phyloP scores from a whole-genome alignment of 53 echinoderm and acorn worm species.

The Hippasteria phrygiana region DNA sequence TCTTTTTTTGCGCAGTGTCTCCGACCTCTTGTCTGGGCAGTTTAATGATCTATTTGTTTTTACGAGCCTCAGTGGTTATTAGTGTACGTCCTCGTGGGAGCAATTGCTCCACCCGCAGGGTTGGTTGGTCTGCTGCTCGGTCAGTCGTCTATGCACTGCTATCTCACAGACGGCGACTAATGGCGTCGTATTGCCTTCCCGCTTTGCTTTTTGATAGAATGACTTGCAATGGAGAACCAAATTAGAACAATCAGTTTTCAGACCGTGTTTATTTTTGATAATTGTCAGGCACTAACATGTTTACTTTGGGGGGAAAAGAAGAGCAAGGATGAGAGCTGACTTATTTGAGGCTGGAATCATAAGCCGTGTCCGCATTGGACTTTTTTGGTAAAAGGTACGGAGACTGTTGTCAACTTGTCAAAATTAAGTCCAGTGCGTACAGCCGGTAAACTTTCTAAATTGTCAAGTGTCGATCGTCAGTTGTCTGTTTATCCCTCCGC shows the following conservation, averaged over 20 bases:
- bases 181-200: neutral
- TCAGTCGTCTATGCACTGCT: neutral
- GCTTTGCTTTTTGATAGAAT: neutral
- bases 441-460: no score
- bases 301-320: neutral
- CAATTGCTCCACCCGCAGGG: neutral
- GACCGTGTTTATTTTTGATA: neutral
- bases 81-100: conserved; percentile 17
- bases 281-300: neutral
- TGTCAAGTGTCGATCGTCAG: no score
- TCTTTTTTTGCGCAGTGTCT: neutral
- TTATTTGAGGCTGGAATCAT: no score
- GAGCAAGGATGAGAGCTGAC: neutral
- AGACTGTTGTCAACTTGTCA: no score
- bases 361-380: no score
- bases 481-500: no score
- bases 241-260: neutral
- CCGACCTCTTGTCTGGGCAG: conserved; percentile 16
- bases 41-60: conserved; percentile 39
- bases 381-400: no score
- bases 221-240: neutral
- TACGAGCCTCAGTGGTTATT: conserved; percentile 4
- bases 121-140: neutral
- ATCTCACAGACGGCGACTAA: neutral
- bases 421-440: no score